Evolutionary conservation across 2,888 invertebrate species (phyloP).

Genomic region (Acheta domesticus): DNA sequence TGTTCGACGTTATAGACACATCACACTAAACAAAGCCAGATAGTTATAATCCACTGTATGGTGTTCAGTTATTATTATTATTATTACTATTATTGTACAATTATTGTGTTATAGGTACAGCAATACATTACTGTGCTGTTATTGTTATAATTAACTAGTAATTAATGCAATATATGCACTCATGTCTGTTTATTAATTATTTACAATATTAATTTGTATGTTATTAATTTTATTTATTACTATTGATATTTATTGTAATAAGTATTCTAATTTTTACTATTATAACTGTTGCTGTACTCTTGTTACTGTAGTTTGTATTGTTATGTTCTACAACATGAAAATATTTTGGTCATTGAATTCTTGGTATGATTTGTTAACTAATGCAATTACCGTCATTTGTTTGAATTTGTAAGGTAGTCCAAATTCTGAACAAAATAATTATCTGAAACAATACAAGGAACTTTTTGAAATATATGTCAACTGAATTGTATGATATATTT

Average conservation of each 20-base stretch:
- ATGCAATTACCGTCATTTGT: too few species aligned
- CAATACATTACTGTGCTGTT: slow-evolving; percentile 3
- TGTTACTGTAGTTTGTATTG: slow-evolving; percentile 24
- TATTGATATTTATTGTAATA: slow-evolving; percentile 25
- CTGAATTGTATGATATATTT: too few species aligned
- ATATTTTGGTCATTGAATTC: slow-evolving; percentile 22
- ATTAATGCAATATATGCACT: slow-evolving; percentile 11
- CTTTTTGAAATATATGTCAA: not conserved
- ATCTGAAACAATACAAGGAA: not conserved
- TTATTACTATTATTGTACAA: slow-evolving; percentile 20
- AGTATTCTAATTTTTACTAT: slow-evolving; percentile 25
- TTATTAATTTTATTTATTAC: slow-evolving; percentile 21
- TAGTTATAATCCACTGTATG: slow-evolving; percentile 31
- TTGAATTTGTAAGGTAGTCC: too few species aligned
- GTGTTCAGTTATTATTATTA: slow-evolving; percentile 31
- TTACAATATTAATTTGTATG: slow-evolving; percentile 9
- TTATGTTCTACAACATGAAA: slow-evolving; percentile 23
- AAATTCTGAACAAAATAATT: not conserved
- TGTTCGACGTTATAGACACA: slow-evolving; percentile 33
- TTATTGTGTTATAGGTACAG: slow-evolving; percentile 21
- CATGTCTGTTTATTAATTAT: not conserved
- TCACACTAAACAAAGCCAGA: slow-evolving; percentile 30
- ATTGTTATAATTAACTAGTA: slow-evolving; percentile 9
- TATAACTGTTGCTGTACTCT: slow-evolving; percentile 23
- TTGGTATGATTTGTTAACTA: slow-evolving; percentile 23